phyloP scores from a whole-genome alignment of 2,113 vertebrate species.

The Bubo blakistoni region DNA sequence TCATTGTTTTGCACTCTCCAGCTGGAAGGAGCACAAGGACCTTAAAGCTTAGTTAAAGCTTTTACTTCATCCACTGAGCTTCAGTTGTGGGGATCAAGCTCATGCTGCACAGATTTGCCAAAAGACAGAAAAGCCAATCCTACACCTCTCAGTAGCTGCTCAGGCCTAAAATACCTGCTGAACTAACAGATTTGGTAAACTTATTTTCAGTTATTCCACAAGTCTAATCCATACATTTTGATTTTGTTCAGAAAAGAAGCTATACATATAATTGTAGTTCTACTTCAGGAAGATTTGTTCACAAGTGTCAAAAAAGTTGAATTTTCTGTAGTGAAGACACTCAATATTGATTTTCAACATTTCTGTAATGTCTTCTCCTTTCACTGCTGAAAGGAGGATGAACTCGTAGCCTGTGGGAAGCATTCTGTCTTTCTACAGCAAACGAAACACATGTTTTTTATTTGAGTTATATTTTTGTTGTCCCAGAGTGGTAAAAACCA shows the following conservation, averaged over 20 bases:
- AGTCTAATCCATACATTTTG: neutral
- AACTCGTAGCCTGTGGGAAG: neutral
- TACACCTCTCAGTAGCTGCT: neutral
- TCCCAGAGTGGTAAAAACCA: neutral
- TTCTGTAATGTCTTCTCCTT: neutral
- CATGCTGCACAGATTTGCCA: neutral
- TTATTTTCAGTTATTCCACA: neutral
- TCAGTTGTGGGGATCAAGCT: neutral
- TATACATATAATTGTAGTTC: neutral
- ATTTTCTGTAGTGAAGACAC: neutral
- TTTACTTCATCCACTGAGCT: neutral
- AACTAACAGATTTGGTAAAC: neutral
- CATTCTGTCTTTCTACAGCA: neutral
- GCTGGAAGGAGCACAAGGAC: neutral
- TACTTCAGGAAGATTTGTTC: neutral
- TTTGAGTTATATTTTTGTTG: neutral
- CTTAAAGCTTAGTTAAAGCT: neutral
- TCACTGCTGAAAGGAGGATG: neutral
- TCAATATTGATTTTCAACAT: neutral
- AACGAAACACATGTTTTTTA: neutral
- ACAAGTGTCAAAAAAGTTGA: neutral
- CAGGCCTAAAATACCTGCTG: neutral
- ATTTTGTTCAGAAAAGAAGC: neutral
- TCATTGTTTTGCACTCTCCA: neutral
- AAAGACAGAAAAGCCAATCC: neutral